Evolutionary conservation across 2,797 vertebrate genomes (phyloP), one percentile per base, ranked within the genome.

Genomic region (Columba guinea): DNA sequence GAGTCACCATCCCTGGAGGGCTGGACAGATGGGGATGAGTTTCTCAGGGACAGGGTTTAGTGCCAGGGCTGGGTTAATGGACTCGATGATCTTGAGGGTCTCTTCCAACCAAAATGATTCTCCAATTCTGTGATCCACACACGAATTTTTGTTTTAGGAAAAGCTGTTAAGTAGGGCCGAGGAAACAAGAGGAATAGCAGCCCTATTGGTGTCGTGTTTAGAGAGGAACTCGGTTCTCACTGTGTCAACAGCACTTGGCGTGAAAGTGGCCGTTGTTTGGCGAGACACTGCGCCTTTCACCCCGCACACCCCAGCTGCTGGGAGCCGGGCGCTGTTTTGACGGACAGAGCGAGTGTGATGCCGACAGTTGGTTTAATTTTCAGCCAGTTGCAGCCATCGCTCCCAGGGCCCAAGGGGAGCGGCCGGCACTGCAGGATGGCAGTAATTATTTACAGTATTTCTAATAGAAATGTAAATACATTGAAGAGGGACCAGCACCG

Each of bases 211-310:
- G 96, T 92, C 71, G 49, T 95, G 75, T 96, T 97, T 94, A 77
- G 97, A 97, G 97, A 97, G 97, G 98, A 98, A 96, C 97, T 98
- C 97, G 94, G 97, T 97, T 96, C 97, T 97, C 97, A 97, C 97
- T 98, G 97, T 98, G 97, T 97, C 97, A 91, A 87, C 95, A 93
- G 97, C 96, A 95, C 97, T 97, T 97, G 97, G 98, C 94, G 34
- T 98, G 97, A 97, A 97, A 98, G 97, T 91, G 95, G 97, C 96
- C 93, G 95, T 98, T 98, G 98, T 98, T 90, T 55, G 84, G 26
- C 5, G 59, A 95, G 95, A 98, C 98, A 98, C 97, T 97, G 97
- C 94, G 91, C 97, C 96, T 97, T 98, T 98, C 97, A 98, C 94
- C 96, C 92, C 77, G 68, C 74, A 60, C 77, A 30, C 63, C 97